Conservation (phyloP, 2,797 vertebrate genomes). For the Etheostoma nigrum region DNA sequence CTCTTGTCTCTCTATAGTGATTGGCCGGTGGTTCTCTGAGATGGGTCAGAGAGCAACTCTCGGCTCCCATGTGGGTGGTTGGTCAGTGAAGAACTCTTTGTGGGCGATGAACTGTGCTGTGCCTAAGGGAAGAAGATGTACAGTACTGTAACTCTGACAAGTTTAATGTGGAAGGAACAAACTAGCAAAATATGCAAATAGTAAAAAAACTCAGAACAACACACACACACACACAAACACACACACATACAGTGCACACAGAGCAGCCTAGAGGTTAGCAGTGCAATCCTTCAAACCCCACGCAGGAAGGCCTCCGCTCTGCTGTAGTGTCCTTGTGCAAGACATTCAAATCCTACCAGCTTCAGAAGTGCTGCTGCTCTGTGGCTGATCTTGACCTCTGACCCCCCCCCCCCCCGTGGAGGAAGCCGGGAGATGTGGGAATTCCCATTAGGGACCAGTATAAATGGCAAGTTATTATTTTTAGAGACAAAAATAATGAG, state of each 20-base stretch:
- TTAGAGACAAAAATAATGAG: slow-evolving; percentile 39
- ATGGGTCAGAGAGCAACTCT: slow-evolving; percentile 58
- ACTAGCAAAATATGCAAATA: slow-evolving; percentile 37
- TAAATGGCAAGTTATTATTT: slow-evolving; percentile 57
- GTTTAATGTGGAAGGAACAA: slow-evolving; percentile 21
- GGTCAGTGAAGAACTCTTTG: slow-evolving; percentile 37
- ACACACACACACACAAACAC: neutral
- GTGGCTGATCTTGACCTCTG: slow-evolving; percentile 47
- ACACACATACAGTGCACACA: slow-evolving; percentile 11
- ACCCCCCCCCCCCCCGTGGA: slow-evolving; percentile 25
- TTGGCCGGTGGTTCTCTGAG: slow-evolving; percentile 52
- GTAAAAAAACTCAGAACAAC: slow-evolving; percentile 27
- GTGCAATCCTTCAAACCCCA: slow-evolving; percentile 19
- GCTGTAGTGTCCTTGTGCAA: slow-evolving; percentile 44
- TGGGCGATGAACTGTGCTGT: slow-evolving; percentile 36
- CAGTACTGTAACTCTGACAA: slow-evolving; percentile 8
- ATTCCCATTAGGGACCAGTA: slow-evolving; percentile 31
- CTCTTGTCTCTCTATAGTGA: slow-evolving; percentile 36
- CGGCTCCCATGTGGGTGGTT: slow-evolving; percentile 53
- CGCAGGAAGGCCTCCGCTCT: slow-evolving; percentile 28
- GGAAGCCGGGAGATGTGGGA: slow-evolving; percentile 39
- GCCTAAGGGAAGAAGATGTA: slow-evolving; percentile 25
- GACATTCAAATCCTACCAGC: slow-evolving; percentile 30
- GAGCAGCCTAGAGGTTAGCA: slow-evolving; percentile 9
- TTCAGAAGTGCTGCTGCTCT: slow-evolving; percentile 41